phyloP scores from a whole-genome alignment of 2,888 invertebrate genomes.

The Campoplex capitator region DNA sequence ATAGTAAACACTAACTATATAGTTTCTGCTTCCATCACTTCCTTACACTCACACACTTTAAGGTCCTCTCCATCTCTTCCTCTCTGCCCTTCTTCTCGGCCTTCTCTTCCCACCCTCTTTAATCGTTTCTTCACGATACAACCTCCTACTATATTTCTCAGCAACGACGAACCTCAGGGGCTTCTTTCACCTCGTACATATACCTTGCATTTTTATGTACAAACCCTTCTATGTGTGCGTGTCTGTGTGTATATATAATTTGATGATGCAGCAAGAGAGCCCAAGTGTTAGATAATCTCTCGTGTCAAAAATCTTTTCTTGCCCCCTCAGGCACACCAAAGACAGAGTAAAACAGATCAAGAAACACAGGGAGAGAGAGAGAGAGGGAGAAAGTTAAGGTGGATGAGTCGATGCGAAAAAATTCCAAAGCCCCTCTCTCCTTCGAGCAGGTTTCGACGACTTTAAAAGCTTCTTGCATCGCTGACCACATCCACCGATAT shows the following conservation, averaged over 20 bases:
- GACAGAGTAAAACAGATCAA: not conserved
- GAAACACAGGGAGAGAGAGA: not conserved
- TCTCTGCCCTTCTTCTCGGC: conserved; percentile 63
- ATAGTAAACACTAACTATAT: conserved; percentile 10
- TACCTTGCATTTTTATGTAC: not conserved
- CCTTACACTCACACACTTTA: conserved; percentile 16
- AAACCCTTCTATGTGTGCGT: not conserved
- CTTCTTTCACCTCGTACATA: conserved; percentile 57
- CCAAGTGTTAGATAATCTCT: conserved; percentile 81
- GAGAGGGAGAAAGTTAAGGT: conserved; percentile 15
- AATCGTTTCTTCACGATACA: conserved; percentile 45
- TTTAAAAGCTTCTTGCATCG: conserved; percentile 48
- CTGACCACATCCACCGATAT: conserved; percentile 54
- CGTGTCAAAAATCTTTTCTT: conserved; percentile 76
- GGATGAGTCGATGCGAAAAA: conserved; percentile 57
- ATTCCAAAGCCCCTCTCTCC: conserved; percentile 58
- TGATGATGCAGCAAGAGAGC: conserved; percentile 37
- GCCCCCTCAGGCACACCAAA: conserved; percentile 61
- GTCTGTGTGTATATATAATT: conserved; percentile 63
- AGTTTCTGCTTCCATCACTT: conserved; percentile 26
- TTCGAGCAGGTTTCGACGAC: conserved; percentile 55
- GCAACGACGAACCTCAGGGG: conserved; percentile 42
- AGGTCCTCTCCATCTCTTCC: conserved; percentile 43
- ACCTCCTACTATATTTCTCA: conserved; percentile 23
- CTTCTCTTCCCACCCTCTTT: conserved; percentile 39